phyloP scores from a whole-genome alignment of 2,113 vertebrate species.

The Ia io region DNA sequence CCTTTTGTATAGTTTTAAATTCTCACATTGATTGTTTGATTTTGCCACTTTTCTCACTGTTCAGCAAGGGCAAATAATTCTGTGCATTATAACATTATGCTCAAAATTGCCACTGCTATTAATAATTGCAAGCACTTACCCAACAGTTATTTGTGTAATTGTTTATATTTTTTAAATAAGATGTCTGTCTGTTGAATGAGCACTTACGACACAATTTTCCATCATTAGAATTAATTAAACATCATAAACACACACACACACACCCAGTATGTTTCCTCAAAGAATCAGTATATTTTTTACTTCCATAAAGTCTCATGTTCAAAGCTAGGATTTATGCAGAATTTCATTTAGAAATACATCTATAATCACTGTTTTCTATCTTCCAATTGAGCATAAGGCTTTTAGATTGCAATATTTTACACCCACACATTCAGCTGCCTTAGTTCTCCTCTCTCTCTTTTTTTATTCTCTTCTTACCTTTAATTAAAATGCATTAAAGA shows the following conservation, averaged over 20 bases:
- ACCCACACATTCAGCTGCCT: slow-evolving; percentile 34
- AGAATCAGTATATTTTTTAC: background rate
- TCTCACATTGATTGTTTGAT: background rate
- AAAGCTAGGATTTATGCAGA: slow-evolving; percentile 50
- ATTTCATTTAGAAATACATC: slow-evolving; percentile 52
- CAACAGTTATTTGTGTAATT: slow-evolving; percentile 15
- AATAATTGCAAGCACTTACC: slow-evolving; percentile 36
- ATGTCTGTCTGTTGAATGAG: slow-evolving; percentile 3
- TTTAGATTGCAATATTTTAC: background rate
- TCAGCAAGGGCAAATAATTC: background rate
- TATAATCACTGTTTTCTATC: slow-evolving; percentile 48
- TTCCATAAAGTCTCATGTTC: slow-evolving; percentile 34
- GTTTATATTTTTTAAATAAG: background rate
- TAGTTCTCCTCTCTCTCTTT: background rate
- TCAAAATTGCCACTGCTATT: slow-evolving; percentile 18
- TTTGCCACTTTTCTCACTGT: background rate
- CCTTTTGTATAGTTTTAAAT: slow-evolving; percentile 12
- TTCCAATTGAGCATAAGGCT: slow-evolving; percentile 40
- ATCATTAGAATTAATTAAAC: slow-evolving; percentile 52
- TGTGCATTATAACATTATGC: background rate
- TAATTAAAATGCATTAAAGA: slow-evolving; percentile 70
- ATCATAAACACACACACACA: background rate
- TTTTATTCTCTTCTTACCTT: slow-evolving; percentile 64
- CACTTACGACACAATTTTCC: background rate
- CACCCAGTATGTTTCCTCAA: background rate